Conservation (phyloP, 2,113 vertebrate species). For the Nannospalax galili region DNA sequence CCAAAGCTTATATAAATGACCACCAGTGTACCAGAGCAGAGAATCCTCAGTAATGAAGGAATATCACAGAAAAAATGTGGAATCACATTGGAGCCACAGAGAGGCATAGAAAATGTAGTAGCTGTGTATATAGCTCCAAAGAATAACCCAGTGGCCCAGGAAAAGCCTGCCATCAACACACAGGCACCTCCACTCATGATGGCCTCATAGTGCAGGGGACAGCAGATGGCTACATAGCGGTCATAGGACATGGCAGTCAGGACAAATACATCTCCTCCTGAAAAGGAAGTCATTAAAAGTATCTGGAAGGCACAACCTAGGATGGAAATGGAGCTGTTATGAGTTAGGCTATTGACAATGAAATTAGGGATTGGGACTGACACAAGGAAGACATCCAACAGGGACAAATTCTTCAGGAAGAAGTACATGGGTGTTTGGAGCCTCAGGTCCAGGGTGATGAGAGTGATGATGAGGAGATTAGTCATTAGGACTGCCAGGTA, state of each 20-base stretch:
- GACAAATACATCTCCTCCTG: constrained; percentile 43
- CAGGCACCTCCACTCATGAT: constrained; percentile 33
- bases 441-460: not conserved
- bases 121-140: constrained; percentile 58
- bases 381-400: constrained; percentile 56
- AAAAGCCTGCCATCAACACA: not conserved
- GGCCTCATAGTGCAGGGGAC: not conserved
- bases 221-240: not conserved
- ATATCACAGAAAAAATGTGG: constrained; percentile 32
- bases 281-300: constrained; percentile 51
- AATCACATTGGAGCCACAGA: constrained; percentile 64
- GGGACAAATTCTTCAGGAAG: constrained; percentile 39
- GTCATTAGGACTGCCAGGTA: constrained; percentile 47
- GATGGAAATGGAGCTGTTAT: constrained; percentile 41
- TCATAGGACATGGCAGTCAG: constrained; percentile 33
- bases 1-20: constrained; percentile 47
- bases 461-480: constrained; percentile 53
- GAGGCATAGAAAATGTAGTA: constrained; percentile 56
- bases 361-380: constrained; percentile 64
- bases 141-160: not conserved
- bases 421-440: constrained; percentile 57
- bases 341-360: constrained; percentile 10
- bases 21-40: constrained; percentile 42
- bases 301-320: constrained; percentile 50
- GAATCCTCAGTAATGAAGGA: constrained; percentile 69